Percentiles rank a stretch among this genome's conserved stretches.
phyloP scores from a whole-genome alignment of 2,113 vertebrate genomes.

The Protobothrops flavoviridis region DNA sequence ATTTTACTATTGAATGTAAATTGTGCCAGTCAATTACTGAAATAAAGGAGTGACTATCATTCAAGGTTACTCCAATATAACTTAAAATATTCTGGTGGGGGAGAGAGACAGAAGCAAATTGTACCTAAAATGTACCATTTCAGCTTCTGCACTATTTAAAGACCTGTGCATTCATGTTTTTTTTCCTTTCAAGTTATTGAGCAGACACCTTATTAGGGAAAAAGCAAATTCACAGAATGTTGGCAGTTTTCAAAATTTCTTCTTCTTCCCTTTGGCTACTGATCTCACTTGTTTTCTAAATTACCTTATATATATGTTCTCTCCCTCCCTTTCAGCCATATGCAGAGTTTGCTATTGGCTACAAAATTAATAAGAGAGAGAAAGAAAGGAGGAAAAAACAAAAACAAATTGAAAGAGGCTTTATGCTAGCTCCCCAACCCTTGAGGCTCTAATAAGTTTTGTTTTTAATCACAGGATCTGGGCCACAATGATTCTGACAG shows the following conservation, averaged over 20 bases:
- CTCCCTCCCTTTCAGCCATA: conserved; percentile 9
- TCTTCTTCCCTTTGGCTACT: conserved; percentile 50
- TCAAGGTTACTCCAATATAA: background rate
- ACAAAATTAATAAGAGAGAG: conserved; percentile 59
- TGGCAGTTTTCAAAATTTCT: conserved; percentile 22
- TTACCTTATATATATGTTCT: conserved; percentile 47
- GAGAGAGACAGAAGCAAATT: background rate
- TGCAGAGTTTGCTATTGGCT: conserved; percentile 58
- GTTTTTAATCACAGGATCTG: conserved; percentile 85
- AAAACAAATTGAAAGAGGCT: conserved; percentile 71
- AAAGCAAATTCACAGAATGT: conserved; percentile 33
- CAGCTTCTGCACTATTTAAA: background rate
- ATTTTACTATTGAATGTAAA: background rate
- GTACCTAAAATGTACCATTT: background rate
- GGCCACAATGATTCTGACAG: conserved; percentile 83
- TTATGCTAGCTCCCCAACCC: conserved; percentile 66
- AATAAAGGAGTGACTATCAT: background rate
- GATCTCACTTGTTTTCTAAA: conserved; percentile 44
- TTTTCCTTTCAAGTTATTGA: background rate
- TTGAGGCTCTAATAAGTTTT: conserved; percentile 66
- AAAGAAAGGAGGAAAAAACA: conserved; percentile 39
- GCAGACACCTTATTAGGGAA: background rate
- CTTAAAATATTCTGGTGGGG: background rate
- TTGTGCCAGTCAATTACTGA: background rate
- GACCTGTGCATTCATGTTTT: background rate